These are phyloP conservation scores for Threskiornis aethiopicus DNA, from an alignment of 2,797 vertebrate species.

Conservation along the genomic window DNA sequence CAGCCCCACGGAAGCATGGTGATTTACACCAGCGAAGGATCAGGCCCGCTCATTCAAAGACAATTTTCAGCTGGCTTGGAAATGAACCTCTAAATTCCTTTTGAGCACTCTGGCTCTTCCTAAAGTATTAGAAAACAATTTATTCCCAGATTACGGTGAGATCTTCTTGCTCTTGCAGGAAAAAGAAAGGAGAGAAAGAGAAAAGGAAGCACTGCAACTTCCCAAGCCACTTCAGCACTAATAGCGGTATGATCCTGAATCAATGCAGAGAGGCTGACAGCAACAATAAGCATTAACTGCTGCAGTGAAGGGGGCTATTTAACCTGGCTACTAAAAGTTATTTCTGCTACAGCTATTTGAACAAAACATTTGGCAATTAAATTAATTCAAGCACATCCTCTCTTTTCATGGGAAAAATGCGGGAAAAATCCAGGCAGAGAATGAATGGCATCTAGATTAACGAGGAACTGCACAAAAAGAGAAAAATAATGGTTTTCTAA, in stretches of 20 bases:
- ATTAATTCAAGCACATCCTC: constrained; percentile 42
- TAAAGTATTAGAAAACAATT: not conserved
- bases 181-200: not conserved
- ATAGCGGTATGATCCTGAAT: not conserved
- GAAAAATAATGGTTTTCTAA: constrained; percentile 40
- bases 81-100: not conserved
- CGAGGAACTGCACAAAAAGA: not conserved
- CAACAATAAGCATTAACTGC: not conserved
- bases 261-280: not conserved
- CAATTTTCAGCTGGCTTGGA: not conserved
- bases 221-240: not conserved
- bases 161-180: not conserved
- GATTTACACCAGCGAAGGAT: not conserved
- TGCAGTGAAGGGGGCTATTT: not conserved
- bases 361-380: constrained; percentile 35
- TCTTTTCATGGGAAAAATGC: constrained; percentile 26
- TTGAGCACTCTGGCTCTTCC: not conserved
- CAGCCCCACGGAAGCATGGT: rapidly evolving
- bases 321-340: constrained; percentile 41
- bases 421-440: not conserved
- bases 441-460: constrained; percentile 37
- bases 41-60: not conserved
- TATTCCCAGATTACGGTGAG: not conserved
- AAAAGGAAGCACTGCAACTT: not conserved
- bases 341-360: constrained; percentile 10